A percentile compares a stretch with the other conserved stretches of the same genome.
Evolutionary conservation across 2,888 invertebrate species (phyloP).

Genomic region (Tiliacea citrago): DNA sequence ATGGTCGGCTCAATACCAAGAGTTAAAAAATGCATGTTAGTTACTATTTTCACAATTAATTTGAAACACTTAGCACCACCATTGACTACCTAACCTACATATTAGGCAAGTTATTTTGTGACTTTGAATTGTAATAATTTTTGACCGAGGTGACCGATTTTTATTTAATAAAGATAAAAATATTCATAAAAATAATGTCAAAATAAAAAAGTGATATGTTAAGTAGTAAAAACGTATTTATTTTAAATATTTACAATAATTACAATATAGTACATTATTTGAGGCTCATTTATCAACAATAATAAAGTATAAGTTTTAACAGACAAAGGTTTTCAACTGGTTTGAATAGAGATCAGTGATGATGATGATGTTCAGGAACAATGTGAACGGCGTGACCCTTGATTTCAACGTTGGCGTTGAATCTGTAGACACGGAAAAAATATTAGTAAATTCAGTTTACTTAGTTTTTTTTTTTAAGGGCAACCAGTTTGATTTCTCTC

Average conservation of each 20-base stretch:
- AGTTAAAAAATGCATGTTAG: too few relatives aligned
- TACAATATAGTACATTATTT: slow-evolving; percentile 49
- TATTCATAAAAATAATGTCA: background rate
- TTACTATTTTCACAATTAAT: too few relatives aligned
- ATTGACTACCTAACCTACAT: too few relatives aligned
- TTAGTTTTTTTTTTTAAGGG: background rate
- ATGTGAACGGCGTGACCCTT: slow-evolving; percentile 66
- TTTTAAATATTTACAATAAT: slow-evolving; percentile 44
- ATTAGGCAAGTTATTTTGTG: too few relatives aligned
- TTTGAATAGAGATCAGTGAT: slow-evolving; percentile 47
- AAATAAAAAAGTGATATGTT: background rate
- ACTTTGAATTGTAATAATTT: too few relatives aligned
- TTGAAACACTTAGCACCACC: too few relatives aligned
- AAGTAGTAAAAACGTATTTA: slow-evolving; percentile 23
- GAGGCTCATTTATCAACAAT: slow-evolving; percentile 40
- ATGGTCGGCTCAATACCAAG: too few relatives aligned
- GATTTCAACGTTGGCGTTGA: slow-evolving; percentile 63
- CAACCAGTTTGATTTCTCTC: background rate
- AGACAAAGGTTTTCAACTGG: background rate
- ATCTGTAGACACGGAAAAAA: slow-evolving; percentile 39
- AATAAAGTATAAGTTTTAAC: slow-evolving; percentile 30
- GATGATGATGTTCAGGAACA: slow-evolving; percentile 63
- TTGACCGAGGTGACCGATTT: background rate
- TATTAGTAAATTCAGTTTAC: background rate
- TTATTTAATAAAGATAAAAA: too few relatives aligned